Percentiles rank a stretch among this genome's conserved stretches.
phyloP scores from a whole-genome alignment of 1,140 invertebrate genomes.

The Cyclargus thomasi region DNA sequence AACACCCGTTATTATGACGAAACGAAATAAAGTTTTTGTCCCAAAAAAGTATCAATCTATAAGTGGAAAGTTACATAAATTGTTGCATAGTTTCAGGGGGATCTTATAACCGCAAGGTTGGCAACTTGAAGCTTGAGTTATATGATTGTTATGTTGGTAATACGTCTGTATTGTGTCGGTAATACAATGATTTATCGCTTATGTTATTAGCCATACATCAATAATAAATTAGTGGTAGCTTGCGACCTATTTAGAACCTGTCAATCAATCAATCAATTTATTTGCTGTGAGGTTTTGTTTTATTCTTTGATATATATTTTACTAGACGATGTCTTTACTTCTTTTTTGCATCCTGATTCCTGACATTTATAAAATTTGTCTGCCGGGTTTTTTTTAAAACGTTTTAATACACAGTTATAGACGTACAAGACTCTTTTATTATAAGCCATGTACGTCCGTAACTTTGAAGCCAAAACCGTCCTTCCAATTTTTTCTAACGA shows the following conservation, averaged over 20 bases:
- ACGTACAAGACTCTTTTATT: too few species aligned
- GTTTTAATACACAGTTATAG: too few species aligned
- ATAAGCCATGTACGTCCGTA: not conserved
- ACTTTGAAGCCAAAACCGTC: not conserved
- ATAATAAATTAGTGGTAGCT: not conserved
- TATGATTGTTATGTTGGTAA: not conserved
- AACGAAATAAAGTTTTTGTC: too few species aligned
- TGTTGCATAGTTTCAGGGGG: not conserved
- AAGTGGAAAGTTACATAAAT: not conserved
- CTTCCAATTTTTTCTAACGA: not conserved
- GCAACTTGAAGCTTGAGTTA: not conserved
- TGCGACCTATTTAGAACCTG: too few species aligned
- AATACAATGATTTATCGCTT: not conserved
- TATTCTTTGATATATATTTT: too few species aligned
- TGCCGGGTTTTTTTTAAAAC: too few species aligned
- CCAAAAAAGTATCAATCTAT: not conserved
- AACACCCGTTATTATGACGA: too few species aligned
- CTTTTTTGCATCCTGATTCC: too few species aligned
- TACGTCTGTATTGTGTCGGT: not conserved
- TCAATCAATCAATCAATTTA: too few species aligned
- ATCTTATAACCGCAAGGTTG: not conserved
- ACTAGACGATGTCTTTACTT: too few species aligned
- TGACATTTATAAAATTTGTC: too few species aligned
- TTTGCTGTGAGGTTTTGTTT: too few species aligned
- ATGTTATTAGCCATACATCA: not conserved